Evolutionary conservation across 2,113 vertebrate species (phyloP).

Genomic region (Eonycteris spelaea): DNA sequence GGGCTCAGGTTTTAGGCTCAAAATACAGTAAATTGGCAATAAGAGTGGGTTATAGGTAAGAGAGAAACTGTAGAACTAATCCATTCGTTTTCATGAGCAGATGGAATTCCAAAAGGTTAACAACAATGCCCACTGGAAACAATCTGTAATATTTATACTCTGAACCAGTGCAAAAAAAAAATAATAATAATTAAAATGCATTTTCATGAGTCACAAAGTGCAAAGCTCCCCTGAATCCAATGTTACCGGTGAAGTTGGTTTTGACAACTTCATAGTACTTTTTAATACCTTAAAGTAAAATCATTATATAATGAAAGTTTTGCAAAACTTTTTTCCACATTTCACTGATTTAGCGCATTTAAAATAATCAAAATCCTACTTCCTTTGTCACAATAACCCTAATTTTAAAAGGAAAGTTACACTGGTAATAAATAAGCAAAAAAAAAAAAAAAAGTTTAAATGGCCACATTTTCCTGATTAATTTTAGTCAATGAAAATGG

Average conservation of each 20-base stretch:
- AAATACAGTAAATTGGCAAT: constrained; percentile 84
- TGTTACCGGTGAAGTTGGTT: constrained; percentile 71
- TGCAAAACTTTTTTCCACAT: constrained; percentile 68
- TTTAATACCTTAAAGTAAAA: constrained; percentile 81
- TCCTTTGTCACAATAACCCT: constrained; percentile 76
- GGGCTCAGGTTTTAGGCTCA: constrained; percentile 86
- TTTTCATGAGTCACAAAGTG: constrained; percentile 85
- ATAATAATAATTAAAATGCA: constrained; percentile 81
- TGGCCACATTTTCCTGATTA: constrained; percentile 62
- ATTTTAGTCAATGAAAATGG: constrained; percentile 73
- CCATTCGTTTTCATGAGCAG: constrained; percentile 79
- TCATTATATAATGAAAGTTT: constrained; percentile 75
- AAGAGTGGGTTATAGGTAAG: constrained; percentile 61
- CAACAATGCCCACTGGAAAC: constrained; percentile 83
- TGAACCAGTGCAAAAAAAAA: constrained; percentile 87
- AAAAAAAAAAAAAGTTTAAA: constrained; percentile 66
- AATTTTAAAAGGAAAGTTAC: constrained; percentile 86
- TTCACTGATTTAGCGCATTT: constrained; percentile 80
- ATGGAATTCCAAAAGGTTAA: constrained; percentile 79
- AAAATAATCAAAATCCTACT: constrained; percentile 77
- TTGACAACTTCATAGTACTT: constrained; percentile 75
- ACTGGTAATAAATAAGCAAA: constrained; percentile 75
- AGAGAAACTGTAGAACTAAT: constrained; percentile 65
- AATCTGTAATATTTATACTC: constrained; percentile 80
- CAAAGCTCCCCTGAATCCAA: constrained; percentile 79